A percentile compares a stretch with the other conserved stretches of the same genome.
These are phyloP conservation scores for Yoshiicerus persimilis DNA, from an alignment of 1,140 invertebrate genomes.

Conservation along the genomic window DNA sequence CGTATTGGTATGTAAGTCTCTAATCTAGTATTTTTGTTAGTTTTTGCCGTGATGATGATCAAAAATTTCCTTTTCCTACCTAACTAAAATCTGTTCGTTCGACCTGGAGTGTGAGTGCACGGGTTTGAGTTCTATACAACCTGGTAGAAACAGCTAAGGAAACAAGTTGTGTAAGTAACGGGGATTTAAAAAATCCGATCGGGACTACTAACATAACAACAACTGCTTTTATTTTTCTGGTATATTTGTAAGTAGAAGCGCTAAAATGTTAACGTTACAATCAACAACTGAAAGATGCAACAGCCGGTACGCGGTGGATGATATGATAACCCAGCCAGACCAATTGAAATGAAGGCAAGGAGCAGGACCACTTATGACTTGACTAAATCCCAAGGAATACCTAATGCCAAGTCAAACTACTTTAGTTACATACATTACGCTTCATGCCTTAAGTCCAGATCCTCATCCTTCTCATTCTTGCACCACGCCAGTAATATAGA, in stretches of 20 bases:
- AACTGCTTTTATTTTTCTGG: background rate
- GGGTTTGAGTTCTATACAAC: background rate
- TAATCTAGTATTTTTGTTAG: background rate
- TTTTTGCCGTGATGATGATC: background rate
- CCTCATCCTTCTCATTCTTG: background rate
- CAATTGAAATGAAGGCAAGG: background rate
- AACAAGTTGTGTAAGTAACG: slow-evolving; percentile 10
- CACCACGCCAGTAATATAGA: no score
- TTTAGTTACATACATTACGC: background rate
- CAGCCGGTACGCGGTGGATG: slow-evolving; percentile 33
- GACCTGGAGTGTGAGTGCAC: background rate
- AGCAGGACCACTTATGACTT: slow-evolving; percentile 22
- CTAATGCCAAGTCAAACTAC: slow-evolving; percentile 9
- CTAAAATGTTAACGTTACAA: slow-evolving; percentile 18
- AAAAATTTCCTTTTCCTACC: background rate
- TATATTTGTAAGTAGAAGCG: background rate
- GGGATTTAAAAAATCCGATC: slow-evolving; percentile 22
- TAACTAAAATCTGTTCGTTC: background rate
- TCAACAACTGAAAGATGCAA: slow-evolving; percentile 33
- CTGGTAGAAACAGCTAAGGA: background rate
- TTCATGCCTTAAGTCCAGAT: slow-evolving; percentile 3
- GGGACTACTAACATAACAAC: no score
- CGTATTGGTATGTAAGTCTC: background rate
- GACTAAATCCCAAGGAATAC: slow-evolving; percentile 27
- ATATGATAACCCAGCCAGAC: background rate